A percentile compares a stretch with the other conserved stretches of the same genome.
phyloP scores from a whole-genome alignment of 2,888 invertebrate genomes.

The Xestoiulus laeticollis region DNA sequence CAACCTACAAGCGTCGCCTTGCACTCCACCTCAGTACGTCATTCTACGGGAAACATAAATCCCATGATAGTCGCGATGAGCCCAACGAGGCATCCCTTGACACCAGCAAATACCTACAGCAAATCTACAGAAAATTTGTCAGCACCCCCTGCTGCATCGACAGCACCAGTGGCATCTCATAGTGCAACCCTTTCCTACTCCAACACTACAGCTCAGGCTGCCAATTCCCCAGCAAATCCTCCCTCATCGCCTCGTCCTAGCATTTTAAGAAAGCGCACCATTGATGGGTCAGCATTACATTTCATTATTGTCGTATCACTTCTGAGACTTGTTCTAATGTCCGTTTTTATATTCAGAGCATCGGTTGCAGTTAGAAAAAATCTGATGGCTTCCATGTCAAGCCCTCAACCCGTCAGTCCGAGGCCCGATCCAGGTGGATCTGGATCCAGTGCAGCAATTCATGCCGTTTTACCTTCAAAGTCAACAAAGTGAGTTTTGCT shows the following conservation, averaged over 20 bases:
- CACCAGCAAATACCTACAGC: slow-evolving; percentile 45
- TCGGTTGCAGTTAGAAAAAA: slow-evolving; percentile 65
- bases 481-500: slow-evolving; percentile 25
- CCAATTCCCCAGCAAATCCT: slow-evolving; percentile 59
- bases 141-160: neutral
- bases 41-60: slow-evolving; percentile 45
- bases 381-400: slow-evolving; percentile 66
- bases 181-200: slow-evolving; percentile 22
- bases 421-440: slow-evolving; percentile 15
- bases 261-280: slow-evolving; percentile 86
- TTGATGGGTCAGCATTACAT: slow-evolving; percentile 72
- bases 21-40: slow-evolving; percentile 42
- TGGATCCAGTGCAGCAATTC: neutral
- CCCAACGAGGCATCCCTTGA: slow-evolving; percentile 46
- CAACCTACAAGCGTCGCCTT: slow-evolving; percentile 47
- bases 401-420: slow-evolving; percentile 53
- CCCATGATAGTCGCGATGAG: slow-evolving; percentile 55
- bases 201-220: neutral
- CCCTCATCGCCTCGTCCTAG: slow-evolving; percentile 80
- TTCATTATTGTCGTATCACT: slow-evolving; percentile 45
- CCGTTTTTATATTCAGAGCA: slow-evolving; percentile 65
- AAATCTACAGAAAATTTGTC: slow-evolving; percentile 36
- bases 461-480: neutral
- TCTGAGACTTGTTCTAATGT: slow-evolving; percentile 53
- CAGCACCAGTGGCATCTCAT: slow-evolving; percentile 23